A percentile compares a stretch with the other conserved stretches of the same genome.
phyloP scores from a whole-genome alignment of 2,797 vertebrate species.

The Artibeus lituratus region DNA sequence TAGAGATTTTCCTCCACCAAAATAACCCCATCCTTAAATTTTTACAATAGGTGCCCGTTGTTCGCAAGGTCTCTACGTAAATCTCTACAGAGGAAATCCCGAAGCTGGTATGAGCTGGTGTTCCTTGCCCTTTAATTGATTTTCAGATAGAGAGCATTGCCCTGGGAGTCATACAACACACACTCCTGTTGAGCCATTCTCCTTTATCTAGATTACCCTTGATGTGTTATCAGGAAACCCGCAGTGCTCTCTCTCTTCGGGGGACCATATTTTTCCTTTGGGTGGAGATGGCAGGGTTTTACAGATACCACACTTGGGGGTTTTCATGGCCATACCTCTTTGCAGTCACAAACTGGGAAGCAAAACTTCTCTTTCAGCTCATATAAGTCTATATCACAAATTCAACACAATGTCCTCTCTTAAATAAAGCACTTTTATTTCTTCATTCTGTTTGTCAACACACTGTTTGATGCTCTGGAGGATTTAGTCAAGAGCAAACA shows the following conservation, averaged over 20 bases:
- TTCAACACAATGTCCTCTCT: constrained; percentile 69
- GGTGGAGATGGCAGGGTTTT: constrained; percentile 71
- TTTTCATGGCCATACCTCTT: constrained; percentile 50
- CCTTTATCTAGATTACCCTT: constrained; percentile 74
- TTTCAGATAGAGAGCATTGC: constrained; percentile 69
- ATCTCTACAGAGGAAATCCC: constrained; percentile 65
- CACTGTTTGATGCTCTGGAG: constrained; percentile 76
- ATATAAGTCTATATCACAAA: constrained; percentile 36
- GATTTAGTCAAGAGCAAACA: constrained; percentile 80
- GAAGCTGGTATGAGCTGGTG: constrained; percentile 42
- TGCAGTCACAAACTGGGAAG: constrained; percentile 38
- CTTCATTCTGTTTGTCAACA: constrained; percentile 77
- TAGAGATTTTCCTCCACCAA: constrained; percentile 13
- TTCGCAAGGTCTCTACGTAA: constrained; percentile 64
- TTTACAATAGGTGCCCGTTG: constrained; percentile 35
- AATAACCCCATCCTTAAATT: not conserved
- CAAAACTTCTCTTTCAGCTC: constrained; percentile 48
- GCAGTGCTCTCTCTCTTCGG: constrained; percentile 62
- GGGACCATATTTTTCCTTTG: constrained; percentile 71
- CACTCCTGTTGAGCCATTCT: constrained; percentile 58
- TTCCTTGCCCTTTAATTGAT: constrained; percentile 76
- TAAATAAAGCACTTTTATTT: constrained; percentile 74
- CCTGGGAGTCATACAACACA: constrained; percentile 69
- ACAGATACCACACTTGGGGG: constrained; percentile 65
- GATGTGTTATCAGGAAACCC: constrained; percentile 75